Evolutionary conservation across 1,140 invertebrate genomes (phyloP).

Genomic region (Ooceraea biroi): DNA sequence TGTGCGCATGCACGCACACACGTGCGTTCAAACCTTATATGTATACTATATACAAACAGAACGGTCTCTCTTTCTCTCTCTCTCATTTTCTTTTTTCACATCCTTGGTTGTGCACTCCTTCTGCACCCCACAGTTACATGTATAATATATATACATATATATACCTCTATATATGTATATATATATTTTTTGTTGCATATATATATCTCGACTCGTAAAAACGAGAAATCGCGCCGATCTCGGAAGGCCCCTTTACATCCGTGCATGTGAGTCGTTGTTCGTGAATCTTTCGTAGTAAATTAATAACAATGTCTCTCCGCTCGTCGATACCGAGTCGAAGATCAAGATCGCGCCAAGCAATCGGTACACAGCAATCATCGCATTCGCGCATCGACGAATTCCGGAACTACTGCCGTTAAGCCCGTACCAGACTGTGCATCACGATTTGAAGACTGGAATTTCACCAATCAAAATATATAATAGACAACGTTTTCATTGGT

Average conservation of each 20-base stretch:
- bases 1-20: background rate
- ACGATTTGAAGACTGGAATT: no score
- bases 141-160: background rate
- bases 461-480: no score
- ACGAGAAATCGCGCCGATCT: slow-evolving; percentile 33
- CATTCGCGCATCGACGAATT: slow-evolving; percentile 11
- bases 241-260: slow-evolving; percentile 26
- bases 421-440: no score
- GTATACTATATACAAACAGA: slow-evolving; percentile 64
- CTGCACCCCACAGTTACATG: background rate
- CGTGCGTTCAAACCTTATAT: no score
- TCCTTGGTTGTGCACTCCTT: slow-evolving; percentile 27
- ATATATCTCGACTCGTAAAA: slow-evolving; percentile 47
- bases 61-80: slow-evolving; percentile 3
- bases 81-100: slow-evolving; percentile 22
- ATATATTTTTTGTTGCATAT: slow-evolving; percentile 33
- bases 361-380: background rate
- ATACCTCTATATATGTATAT: slow-evolving; percentile 12
- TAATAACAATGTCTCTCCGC: background rate
- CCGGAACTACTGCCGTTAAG: slow-evolving; percentile 22
- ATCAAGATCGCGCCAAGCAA: background rate
- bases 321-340: slow-evolving; percentile 2
- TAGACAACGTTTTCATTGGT: no score
- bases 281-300: background rate
- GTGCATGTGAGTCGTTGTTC: background rate